Percentiles rank a stretch among this genome's conserved stretches.
phyloP scores from a whole-genome alignment of 2,888 invertebrate species.

The Acronicta leporina region DNA sequence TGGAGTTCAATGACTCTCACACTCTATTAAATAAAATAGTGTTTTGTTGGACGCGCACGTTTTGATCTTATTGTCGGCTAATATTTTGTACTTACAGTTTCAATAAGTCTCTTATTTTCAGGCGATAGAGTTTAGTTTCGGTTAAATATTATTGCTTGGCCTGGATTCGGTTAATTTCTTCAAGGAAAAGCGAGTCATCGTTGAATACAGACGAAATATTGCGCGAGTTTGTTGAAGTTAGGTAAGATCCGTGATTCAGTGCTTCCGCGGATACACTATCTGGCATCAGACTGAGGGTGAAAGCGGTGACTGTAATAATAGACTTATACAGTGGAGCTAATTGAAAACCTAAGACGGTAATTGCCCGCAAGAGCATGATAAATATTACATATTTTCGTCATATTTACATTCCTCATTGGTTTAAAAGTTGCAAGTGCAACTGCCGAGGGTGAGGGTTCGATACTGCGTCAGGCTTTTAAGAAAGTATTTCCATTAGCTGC shows the following conservation, averaged over 20 bases:
- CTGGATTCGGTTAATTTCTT: conserved; percentile 80
- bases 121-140: conserved; percentile 62
- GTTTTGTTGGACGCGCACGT: conserved; percentile 71
- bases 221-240: conserved; percentile 54
- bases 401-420: not conserved
- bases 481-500: too few species aligned
- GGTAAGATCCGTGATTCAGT: conserved; percentile 49
- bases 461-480: too few species aligned
- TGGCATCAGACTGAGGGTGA: conserved; percentile 22
- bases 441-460: too few species aligned
- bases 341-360: not conserved
- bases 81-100: conserved; percentile 48
- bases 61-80: conserved; percentile 70
- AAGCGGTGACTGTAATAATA: conserved; percentile 16
- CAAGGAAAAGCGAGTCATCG: conserved; percentile 71
- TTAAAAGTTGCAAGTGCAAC: too few species aligned
- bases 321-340: not conserved
- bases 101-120: conserved; percentile 58
- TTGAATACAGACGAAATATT: conserved; percentile 64
- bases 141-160: conserved; percentile 57
- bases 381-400: not conserved
- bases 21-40: conserved; percentile 77
- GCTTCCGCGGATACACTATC: conserved; percentile 8
- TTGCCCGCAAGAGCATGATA: not conserved
- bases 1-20: conserved; percentile 69